Percentiles rank a stretch among this genome's conserved stretches.
phyloP scores from a whole-genome alignment of 2,888 invertebrate species.

The Stenichneumon culpator region DNA sequence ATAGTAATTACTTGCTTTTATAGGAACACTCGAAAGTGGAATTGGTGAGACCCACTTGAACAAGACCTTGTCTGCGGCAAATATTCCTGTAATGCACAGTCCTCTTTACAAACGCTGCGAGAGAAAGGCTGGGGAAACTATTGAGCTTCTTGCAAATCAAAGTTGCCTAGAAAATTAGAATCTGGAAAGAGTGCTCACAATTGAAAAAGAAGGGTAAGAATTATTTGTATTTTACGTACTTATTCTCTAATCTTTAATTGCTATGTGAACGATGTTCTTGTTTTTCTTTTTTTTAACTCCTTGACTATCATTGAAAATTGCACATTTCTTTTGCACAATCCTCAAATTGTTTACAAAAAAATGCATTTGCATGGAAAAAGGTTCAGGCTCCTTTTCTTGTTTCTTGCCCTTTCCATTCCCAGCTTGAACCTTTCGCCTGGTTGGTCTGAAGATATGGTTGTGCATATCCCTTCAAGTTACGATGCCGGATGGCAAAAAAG shows the following conservation, averaged over 20 bases:
- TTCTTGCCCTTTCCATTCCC: background rate
- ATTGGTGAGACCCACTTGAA: conserved; percentile 55
- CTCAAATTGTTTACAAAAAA: no score
- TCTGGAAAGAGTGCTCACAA: conserved; percentile 36
- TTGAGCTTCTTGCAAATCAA: conserved; percentile 55
- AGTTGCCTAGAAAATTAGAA: conserved; percentile 53
- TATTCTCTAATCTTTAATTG: no score
- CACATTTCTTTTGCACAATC: no score
- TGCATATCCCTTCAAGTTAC: conserved; percentile 12
- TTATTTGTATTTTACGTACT: background rate
- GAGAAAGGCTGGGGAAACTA: conserved; percentile 47
- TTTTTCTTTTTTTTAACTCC: no score
- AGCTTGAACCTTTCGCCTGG: conserved; percentile 25
- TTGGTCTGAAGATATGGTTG: conserved; percentile 34
- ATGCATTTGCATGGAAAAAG: no score
- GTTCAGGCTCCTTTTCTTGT: background rate
- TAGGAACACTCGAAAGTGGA: conserved; percentile 44
- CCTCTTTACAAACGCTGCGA: conserved; percentile 49
- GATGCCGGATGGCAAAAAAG: conserved; percentile 33
- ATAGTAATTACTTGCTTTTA: background rate
- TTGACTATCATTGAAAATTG: no score
- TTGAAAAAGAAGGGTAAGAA: conserved; percentile 50
- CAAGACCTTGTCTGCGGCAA: conserved; percentile 46
- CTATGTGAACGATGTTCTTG: no score
- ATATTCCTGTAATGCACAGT: conserved; percentile 47